Percentiles rank a stretch among this genome's conserved stretches.
Evolutionary conservation across 2,113 vertebrate genomes (phyloP).

Genomic region (Connochaetes taurinus): DNA sequence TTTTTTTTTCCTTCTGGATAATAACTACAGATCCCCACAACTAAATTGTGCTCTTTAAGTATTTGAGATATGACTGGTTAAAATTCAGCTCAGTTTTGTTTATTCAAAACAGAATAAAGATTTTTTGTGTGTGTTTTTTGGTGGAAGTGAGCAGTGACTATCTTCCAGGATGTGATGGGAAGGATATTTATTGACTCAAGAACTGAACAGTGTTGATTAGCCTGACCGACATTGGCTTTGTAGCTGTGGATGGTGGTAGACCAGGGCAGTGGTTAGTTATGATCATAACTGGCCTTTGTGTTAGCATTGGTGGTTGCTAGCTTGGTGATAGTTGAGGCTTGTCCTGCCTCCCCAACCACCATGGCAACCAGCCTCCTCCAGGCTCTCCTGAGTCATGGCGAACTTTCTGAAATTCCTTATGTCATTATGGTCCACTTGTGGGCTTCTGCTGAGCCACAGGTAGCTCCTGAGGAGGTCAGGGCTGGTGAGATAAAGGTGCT

Average conservation of each 20-base stretch:
- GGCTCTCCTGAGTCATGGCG: background rate
- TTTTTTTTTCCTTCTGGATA: background rate
- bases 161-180: background rate
- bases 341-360: fast-evolving
- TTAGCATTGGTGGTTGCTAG: background rate
- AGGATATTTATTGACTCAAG: background rate
- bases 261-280: too few relatives aligned
- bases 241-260: background rate
- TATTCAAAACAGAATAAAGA: background rate
- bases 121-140: background rate
- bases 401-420: background rate
- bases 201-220: background rate
- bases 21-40: background rate
- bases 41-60: background rate
- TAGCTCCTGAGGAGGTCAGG: background rate
- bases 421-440: fast-evolving
- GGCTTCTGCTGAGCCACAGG: background rate
- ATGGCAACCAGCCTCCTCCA: too few relatives aligned
- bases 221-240: background rate
- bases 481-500: background rate
- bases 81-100: background rate
- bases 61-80: background rate
- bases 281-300: background rate
- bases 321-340: background rate
- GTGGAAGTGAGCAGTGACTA: background rate